Evolutionary conservation across 2,113 vertebrate species (phyloP).

Genomic region (Proterorhinus semilunaris): DNA sequence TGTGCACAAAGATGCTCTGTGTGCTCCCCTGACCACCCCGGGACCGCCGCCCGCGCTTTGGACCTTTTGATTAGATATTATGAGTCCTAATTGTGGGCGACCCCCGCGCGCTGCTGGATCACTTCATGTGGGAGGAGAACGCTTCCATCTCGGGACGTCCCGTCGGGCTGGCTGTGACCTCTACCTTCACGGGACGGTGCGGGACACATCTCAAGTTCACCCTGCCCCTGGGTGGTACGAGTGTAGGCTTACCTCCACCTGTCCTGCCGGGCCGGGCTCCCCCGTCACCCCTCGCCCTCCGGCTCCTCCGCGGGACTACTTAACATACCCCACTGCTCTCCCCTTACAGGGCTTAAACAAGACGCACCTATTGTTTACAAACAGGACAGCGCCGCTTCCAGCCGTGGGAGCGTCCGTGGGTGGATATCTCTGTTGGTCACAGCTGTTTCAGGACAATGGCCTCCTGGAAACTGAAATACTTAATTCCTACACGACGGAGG

Average conservation of each 20-base stretch:
- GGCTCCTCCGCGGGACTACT: conserved; percentile 58
- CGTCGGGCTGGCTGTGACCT: conserved; percentile 70
- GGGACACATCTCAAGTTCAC: conserved; percentile 81
- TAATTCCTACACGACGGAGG: no score
- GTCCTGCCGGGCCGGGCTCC: conserved; percentile 62
- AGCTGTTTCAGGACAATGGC: neutral
- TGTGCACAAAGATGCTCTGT: conserved; percentile 70
- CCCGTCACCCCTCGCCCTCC: conserved; percentile 66
- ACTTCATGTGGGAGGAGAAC: conserved; percentile 61
- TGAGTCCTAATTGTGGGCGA: conserved; percentile 78
- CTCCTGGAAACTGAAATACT: neutral
- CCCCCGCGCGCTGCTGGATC: conserved; percentile 60
- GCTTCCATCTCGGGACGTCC: conserved; percentile 47
- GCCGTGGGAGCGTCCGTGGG: neutral
- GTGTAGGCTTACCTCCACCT: conserved; percentile 80
- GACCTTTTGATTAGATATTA: conserved; percentile 77
- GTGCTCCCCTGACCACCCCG: conserved; percentile 69
- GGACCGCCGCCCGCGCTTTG: conserved; percentile 57
- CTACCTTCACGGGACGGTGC: conserved; percentile 73
- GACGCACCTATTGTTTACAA: conserved; percentile 54
- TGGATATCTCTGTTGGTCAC: neutral
- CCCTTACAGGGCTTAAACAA: conserved; percentile 66
- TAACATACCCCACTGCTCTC: conserved; percentile 67
- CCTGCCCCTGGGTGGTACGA: conserved; percentile 75
- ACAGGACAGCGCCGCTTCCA: conserved; percentile 32